Evolutionary conservation across 2,888 invertebrate genomes (phyloP).

Genomic region (Megaustenia siamemsis): DNA sequence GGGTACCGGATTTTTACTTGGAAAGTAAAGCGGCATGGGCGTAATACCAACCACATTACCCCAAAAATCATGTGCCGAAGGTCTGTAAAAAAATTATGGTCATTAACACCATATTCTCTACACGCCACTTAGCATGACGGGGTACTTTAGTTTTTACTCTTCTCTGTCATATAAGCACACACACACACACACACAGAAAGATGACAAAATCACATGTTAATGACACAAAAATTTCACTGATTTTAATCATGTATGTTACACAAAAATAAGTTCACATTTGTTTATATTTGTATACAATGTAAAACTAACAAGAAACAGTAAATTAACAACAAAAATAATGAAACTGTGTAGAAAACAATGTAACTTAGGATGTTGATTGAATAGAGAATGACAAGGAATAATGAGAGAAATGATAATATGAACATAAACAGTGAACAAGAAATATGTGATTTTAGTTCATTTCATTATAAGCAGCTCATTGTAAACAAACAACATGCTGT

Average conservation of each 20-base stretch:
- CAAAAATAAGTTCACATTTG: conserved; percentile 26
- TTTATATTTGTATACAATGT: conserved; percentile 13
- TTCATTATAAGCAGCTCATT: background rate
- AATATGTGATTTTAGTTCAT: background rate
- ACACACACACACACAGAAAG: background rate
- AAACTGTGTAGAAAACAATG: background rate
- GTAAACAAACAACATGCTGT: background rate
- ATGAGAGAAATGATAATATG: background rate
- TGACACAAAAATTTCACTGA: conserved; percentile 31
- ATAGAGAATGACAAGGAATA: background rate
- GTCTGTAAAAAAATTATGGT: too few relatives aligned
- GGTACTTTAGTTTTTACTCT: too few relatives aligned
- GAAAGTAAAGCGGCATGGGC: too few relatives aligned
- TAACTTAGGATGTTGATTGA: background rate
- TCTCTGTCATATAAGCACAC: too few relatives aligned
- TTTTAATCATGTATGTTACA: conserved; percentile 30
- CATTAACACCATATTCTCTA: too few relatives aligned
- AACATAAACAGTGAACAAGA: background rate
- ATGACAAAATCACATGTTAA: background rate
- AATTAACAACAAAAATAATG: background rate
- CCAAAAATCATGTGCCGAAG: too few relatives aligned
- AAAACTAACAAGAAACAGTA: background rate
- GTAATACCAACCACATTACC: too few relatives aligned
- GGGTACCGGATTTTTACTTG: too few relatives aligned
- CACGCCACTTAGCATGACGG: too few relatives aligned